Conservation (phyloP, 2,888 invertebrate genomes). For the Cheilosia vulpina region DNA sequence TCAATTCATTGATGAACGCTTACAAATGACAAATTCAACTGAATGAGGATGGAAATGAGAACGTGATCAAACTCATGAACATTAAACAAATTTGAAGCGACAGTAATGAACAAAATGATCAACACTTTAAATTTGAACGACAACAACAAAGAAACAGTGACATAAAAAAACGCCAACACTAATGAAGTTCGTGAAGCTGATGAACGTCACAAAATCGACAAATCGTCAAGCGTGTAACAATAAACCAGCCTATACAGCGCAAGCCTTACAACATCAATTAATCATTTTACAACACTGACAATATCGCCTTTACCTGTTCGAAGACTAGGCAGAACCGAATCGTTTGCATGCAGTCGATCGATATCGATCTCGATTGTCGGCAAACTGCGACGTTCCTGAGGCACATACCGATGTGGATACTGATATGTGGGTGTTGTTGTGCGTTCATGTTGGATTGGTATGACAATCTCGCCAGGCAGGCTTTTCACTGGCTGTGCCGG, state of each 20-base stretch:
- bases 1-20: no score
- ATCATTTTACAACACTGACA: constrained; percentile 50
- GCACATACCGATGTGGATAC: constrained; percentile 62
- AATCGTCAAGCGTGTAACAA: background rate
- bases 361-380: constrained; percentile 82
- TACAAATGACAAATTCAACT: background rate
- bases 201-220: background rate
- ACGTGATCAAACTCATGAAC: background rate
- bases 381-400: constrained; percentile 83
- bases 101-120: background rate
- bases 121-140: background rate
- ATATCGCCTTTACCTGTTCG: constrained; percentile 73
- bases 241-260: background rate
- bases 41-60: background rate
- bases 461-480: constrained; percentile 86
- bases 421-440: constrained; percentile 76
- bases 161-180: background rate
- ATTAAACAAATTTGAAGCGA: background rate
- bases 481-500: constrained; percentile 83
- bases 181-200: no score
- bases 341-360: constrained; percentile 82
- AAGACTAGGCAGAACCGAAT: constrained; percentile 70
- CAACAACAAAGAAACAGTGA: background rate
- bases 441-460: constrained; percentile 88
- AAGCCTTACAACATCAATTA: constrained; percentile 58